phyloP scores from a whole-genome alignment of 2,888 invertebrate species.

The Dinocampus coccinellae region DNA sequence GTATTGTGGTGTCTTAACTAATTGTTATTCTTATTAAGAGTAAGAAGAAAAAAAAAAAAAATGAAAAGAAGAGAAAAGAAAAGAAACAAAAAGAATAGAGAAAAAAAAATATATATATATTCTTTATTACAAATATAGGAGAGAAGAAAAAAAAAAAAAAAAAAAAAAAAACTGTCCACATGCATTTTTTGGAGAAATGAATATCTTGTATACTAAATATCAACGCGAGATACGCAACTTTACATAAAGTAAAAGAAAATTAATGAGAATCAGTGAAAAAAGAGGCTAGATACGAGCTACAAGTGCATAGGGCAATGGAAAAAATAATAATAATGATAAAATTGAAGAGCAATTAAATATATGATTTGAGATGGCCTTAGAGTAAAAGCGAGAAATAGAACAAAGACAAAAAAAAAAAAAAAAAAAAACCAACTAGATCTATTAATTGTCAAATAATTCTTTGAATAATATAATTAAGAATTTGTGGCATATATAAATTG shows the following conservation, averaged over 20 bases:
- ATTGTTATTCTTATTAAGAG: conserved; percentile 58
- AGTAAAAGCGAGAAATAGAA: background rate
- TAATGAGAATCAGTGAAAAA: conserved; percentile 21
- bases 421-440: background rate
- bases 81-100: conserved; percentile 32
- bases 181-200: conserved; percentile 41
- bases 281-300: background rate
- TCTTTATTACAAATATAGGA: background rate
- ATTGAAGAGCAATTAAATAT: background rate
- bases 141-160: conserved; percentile 26
- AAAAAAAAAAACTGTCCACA: conserved; percentile 40
- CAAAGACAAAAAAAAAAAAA: background rate
- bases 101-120: too few relatives aligned
- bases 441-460: background rate
- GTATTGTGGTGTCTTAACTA: conserved; percentile 66
- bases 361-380: conserved; percentile 2
- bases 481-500: background rate
- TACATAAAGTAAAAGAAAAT: conserved; percentile 36
- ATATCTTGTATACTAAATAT: conserved; percentile 56
- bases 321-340: conserved; percentile 2
- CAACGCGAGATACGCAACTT: conserved; percentile 47
- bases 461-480: background rate
- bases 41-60: conserved; percentile 38
- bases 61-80: background rate
- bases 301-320: background rate